Evolutionary conservation across 2,888 invertebrate species (phyloP), one percentile per base, ranked within the genome.

Genomic region (Strigamia crassipes): DNA sequence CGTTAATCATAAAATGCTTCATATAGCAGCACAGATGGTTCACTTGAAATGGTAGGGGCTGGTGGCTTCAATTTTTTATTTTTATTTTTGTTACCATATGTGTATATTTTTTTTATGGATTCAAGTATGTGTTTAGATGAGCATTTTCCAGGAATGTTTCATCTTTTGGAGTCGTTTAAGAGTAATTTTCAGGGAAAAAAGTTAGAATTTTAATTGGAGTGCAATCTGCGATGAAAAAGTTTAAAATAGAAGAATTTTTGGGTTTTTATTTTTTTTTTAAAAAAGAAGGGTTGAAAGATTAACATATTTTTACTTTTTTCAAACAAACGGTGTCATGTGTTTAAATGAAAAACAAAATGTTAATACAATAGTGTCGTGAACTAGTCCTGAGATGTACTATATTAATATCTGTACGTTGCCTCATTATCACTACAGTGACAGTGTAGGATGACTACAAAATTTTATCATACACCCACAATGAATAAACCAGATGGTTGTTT

Each of bases 1-100:
- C 73, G 73, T 73, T 73, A 73, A 73, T 73, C 73, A 73, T 73
- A 73, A 73, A 73, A 73, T 73, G 73, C 73, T 73, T 73, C 73
- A 73, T 73, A 73, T 73, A 73, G 73, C 73, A 73, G 15, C 73
- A 31, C 73, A 73, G 73, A 73, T 73, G 73, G 27, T 73, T 73
- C 73, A 73, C 73, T 73, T 31, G 27, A 31, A 73, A 73, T 31
- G 73, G 23, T 31, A 10, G 73, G 73, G 73, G 73, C 73, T 73
- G 73, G 27, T 31, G 31, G 31, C 15, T 51, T 73, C 23, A 31
- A 27, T 73, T 12, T 73, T 73, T 73, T 12, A 31, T 73, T 73
- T 73, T 73, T n/a, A n/a, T n/a, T 73, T 10, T 1, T n/a, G n/a
- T 10, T 31, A 27, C 73, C 73, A 73, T 73, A 66, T 66, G 73